These are phyloP conservation scores for Osmoderma eremita DNA, from an alignment of 2,888 invertebrate genomes.

Conservation along the genomic window DNA sequence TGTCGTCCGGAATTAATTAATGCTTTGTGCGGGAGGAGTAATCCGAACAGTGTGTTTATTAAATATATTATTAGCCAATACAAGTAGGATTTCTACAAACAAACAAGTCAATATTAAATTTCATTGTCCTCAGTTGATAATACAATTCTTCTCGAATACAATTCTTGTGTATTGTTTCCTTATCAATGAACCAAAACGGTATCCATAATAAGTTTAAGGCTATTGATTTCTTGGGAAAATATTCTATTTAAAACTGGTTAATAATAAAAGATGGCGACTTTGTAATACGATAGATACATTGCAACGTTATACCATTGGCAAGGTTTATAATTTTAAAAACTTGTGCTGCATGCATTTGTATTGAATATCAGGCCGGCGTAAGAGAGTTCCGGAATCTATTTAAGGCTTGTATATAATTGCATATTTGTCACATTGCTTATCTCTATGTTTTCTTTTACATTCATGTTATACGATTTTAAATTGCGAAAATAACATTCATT, in stretches of 20 bases:
- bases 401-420: not conserved
- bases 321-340: slow-evolving; percentile 44
- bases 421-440: no score
- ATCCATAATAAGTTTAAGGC: slow-evolving; percentile 18
- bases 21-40: no score
- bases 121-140: not conserved
- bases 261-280: slow-evolving; percentile 39
- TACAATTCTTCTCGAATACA: not conserved
- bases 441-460: no score
- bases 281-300: slow-evolving; percentile 41
- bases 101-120: not conserved
- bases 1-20: no score
- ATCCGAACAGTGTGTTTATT: no score
- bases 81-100: no score
- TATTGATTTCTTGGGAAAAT: slow-evolving; percentile 31
- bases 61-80: no score
- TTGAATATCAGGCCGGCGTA: slow-evolving; percentile 21
- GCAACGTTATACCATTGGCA: slow-evolving; percentile 45
- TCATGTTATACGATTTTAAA: no score
- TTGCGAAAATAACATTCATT: no score
- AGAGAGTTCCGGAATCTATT: slow-evolving; percentile 33
- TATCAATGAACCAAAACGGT: slow-evolving; percentile 12
- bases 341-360: slow-evolving; percentile 14
- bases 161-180: not conserved
- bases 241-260: slow-evolving; percentile 34